These are phyloP conservation scores for Probaryconus sp. DNA, from an alignment of 1,140 invertebrate genomes.

Conservation along the genomic window DNA sequence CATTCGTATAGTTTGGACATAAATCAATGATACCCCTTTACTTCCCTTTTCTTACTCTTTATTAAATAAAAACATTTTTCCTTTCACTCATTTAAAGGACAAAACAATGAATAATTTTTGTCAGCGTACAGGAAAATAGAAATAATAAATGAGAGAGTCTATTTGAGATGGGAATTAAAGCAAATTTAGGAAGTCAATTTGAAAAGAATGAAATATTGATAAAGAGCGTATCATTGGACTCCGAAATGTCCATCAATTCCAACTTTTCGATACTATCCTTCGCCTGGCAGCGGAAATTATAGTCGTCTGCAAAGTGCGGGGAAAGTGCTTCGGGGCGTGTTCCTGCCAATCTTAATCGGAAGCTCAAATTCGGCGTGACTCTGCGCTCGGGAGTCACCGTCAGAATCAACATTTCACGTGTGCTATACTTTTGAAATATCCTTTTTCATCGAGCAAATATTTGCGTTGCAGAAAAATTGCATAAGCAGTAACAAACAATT, in stretches of 20 bases:
- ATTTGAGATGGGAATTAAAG: too few relatives aligned
- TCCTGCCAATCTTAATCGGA: constrained; percentile 48
- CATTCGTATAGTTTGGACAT: too few relatives aligned
- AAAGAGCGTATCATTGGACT: constrained; percentile 4
- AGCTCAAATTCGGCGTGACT: constrained; percentile 17
- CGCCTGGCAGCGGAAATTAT: constrained; percentile 46
- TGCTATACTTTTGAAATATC: constrained; percentile 3
- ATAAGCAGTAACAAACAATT: too few relatives aligned
- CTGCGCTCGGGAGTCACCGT: neutral
- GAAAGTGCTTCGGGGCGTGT: constrained; percentile 36
- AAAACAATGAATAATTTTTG: too few relatives aligned
- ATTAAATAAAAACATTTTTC: too few relatives aligned
- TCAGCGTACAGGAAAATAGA: too few relatives aligned
- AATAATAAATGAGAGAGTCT: too few relatives aligned
- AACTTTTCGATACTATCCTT: neutral
- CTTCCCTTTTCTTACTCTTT: too few relatives aligned
- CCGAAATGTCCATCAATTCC: constrained; percentile 16
- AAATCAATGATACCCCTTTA: too few relatives aligned
- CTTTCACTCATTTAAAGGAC: too few relatives aligned
- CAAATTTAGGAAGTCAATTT: neutral
- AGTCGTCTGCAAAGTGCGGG: constrained; percentile 28
- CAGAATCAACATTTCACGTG: neutral
- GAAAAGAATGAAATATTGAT: constrained; percentile 13
- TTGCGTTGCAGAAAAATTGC: too few relatives aligned
- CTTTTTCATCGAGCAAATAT: neutral